Base-by-base conservation (phyloP, 1,140 invertebrate species). In the Eulimnadia texana region DNA sequence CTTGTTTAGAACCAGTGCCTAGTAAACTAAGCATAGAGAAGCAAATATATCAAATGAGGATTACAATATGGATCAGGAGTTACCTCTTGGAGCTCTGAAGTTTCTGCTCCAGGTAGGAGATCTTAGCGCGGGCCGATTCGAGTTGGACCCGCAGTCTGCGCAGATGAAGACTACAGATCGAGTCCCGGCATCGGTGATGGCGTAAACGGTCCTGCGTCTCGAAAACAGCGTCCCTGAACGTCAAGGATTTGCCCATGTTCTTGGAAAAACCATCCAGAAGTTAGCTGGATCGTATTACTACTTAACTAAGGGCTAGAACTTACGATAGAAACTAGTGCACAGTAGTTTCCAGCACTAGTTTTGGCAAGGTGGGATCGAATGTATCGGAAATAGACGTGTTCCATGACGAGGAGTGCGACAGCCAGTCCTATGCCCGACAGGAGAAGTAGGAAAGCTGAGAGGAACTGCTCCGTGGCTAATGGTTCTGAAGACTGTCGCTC, bases 381-480 rank as follows among this genome's bases (percentile, higher is more conserved):
- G 72, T 93, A 95, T 69, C 89, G 88, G 73, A 93, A 96, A 73
- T 98, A 98, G 25, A 95, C 73, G 73, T 95, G 86, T 73, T 98
- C 95, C n/a, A 93, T 71, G 2, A 89, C 74, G 9, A 98, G 78
- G 50, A 97, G 78, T 6, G 92, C 66, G 0, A 88, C 82, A 0
- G 91, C 89, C 60, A 97, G 74, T 53, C 95, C 74, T 64, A 98
- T 91, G 28, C 95, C 95, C 60, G 86, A 88, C 78, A 91, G 93
- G 13, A 99, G 79, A 60, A 99, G 79, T 11, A 98, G 79, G 72
- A 98, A 99, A 19, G 95, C 95, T 29, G 90, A 94, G 68, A 97
- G 84, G 74, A 99, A 98, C 76, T 99, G 95, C 71, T 97, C 90
- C 50, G 98, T 79, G 1, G 93, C 93, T 64, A 98, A 75, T 0